Percentiles rank a stretch among this genome's conserved stretches.
Evolutionary conservation across 2,797 vertebrate genomes (phyloP).

Genomic region (Lophotriccus pileatus): DNA sequence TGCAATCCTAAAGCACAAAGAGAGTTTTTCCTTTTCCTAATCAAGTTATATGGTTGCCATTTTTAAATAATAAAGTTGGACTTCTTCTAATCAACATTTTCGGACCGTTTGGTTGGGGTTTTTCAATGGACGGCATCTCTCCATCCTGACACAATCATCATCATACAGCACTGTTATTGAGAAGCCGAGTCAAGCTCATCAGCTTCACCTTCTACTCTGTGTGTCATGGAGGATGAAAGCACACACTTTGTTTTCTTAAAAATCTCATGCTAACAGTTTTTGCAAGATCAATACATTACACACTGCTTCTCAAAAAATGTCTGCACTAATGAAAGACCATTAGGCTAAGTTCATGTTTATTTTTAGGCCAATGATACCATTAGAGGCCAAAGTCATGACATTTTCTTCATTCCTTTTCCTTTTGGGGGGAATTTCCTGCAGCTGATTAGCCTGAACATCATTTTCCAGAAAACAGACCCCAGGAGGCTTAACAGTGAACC

Average conservation of each 20-base stretch:
- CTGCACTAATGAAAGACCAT: neutral
- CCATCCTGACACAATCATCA: neutral
- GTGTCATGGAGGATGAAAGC: neutral
- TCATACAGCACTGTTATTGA: neutral
- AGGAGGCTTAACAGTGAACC: neutral
- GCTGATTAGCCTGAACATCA: neutral
- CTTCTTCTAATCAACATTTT: neutral
- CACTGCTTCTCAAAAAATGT: neutral
- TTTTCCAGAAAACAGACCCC: neutral
- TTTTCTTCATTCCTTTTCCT: slow-evolving; percentile 42
- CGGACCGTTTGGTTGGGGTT: neutral
- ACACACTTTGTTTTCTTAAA: neutral
- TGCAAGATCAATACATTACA: neutral
- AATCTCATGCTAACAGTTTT: neutral
- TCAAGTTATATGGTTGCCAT: neutral
- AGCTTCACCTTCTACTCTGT: neutral
- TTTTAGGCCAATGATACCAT: neutral
- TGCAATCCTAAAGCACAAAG: neutral
- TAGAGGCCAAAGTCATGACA: slow-evolving; percentile 19
- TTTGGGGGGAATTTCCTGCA: neutral
- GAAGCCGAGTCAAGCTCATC: neutral
- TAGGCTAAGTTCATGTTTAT: neutral
- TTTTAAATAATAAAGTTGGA: neutral
- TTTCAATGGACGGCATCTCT: neutral
- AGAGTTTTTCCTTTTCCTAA: neutral